Conservation (phyloP, 1,140 invertebrate species). For the Drosophila serrata region DNA sequence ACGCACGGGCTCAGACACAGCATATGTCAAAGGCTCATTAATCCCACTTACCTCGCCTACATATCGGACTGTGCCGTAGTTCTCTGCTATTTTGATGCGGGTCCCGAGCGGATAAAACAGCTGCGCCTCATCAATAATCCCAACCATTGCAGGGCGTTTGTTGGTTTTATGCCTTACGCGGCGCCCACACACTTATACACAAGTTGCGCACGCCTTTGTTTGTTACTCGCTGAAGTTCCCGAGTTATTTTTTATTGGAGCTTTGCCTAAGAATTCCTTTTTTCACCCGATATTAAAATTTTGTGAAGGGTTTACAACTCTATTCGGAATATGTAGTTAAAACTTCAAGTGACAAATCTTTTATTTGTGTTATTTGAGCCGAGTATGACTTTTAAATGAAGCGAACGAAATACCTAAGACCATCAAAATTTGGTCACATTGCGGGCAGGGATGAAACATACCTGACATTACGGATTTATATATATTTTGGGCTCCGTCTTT, state of each 20-base stretch:
- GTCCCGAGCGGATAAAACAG: constrained; percentile 81
- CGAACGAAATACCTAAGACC: not conserved
- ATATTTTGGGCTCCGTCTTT: not conserved
- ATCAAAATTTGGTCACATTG: not conserved
- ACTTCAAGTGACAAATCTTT: constrained; percentile 24
- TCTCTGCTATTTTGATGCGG: constrained; percentile 78
- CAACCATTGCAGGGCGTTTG: constrained; percentile 69
- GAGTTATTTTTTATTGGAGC: not conserved
- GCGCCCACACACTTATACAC: constrained; percentile 34
- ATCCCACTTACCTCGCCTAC: constrained; percentile 82
- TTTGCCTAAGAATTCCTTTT: not conserved
- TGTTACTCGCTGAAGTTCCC: not conserved
- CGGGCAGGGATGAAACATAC: not conserved
- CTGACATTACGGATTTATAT: not conserved
- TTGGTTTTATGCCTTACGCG: constrained; percentile 41
- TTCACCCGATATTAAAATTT: not conserved
- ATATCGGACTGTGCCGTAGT: constrained; percentile 86
- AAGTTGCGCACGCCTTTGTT: constrained; percentile 18
- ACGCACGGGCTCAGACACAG: not conserved
- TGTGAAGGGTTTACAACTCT: not conserved
- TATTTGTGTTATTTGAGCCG: constrained; percentile 22
- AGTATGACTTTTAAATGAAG: not conserved
- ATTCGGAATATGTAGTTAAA: not conserved
- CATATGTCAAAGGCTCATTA: not conserved
- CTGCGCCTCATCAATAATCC: constrained; percentile 80